phyloP scores from a whole-genome alignment of 2,797 vertebrate genomes.

The Myotis pilosus region DNA sequence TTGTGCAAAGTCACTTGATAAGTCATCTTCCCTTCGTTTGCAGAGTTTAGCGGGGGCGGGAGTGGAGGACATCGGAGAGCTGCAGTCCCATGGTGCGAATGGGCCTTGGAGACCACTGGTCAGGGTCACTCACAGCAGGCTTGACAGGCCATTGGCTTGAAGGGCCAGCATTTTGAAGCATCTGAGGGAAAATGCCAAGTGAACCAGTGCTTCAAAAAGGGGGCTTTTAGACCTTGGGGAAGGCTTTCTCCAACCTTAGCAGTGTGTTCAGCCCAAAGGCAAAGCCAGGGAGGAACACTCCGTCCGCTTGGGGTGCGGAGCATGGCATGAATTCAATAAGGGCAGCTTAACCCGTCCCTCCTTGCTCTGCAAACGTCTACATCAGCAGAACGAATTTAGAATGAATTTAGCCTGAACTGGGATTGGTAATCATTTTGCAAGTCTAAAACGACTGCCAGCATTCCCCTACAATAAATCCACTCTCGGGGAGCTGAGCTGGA shows the following conservation, averaged over 20 bases:
- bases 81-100: not conserved
- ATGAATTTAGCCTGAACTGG: not conserved
- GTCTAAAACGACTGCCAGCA: conserved; percentile 39
- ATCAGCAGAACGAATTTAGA: conserved; percentile 44
- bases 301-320: not conserved
- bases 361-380: not conserved
- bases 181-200: not conserved
- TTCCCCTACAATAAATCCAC: conserved; percentile 54
- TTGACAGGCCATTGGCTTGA: not conserved
- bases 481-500: not conserved
- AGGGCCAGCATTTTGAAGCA: not conserved
- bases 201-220: not conserved
- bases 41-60: not conserved
- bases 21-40: not conserved
- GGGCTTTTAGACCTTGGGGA: not conserved
- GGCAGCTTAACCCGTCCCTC: not conserved
- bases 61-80: not conserved
- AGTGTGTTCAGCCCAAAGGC: not conserved
- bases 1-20: not conserved
- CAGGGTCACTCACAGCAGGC: not conserved
- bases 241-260: not conserved
- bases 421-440: conserved; percentile 39
- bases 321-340: not conserved
- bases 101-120: not conserved
- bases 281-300: not conserved